Conservation (phyloP, 1,140 invertebrate species). For the Hylaeus volcanicus region DNA sequence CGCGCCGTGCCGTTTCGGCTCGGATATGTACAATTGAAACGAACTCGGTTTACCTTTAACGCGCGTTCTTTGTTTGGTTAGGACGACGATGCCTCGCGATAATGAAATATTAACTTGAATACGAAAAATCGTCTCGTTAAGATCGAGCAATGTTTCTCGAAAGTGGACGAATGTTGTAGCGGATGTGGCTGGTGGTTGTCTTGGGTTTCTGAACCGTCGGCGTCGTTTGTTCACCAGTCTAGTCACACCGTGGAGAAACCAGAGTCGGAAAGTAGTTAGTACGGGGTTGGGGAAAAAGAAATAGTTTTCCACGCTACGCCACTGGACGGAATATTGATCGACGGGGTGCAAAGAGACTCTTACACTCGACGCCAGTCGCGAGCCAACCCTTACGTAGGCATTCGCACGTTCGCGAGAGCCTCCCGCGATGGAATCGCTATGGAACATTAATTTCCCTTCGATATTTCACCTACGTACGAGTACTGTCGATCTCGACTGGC, state of each 20-base stretch:
- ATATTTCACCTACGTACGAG: neutral
- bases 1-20: slow-evolving; percentile 3
- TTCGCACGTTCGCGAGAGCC: slow-evolving; percentile 50
- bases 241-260: neutral
- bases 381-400: slow-evolving; percentile 61
- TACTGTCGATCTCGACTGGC: neutral
- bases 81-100: too few relatives aligned
- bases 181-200: neutral
- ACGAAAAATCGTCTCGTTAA: too few relatives aligned
- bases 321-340: slow-evolving; percentile 73
- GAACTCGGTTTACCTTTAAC: slow-evolving; percentile 21
- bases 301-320: slow-evolving; percentile 69
- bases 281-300: slow-evolving; percentile 47
- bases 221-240: neutral
- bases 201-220: neutral
- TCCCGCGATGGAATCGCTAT: slow-evolving; percentile 22
- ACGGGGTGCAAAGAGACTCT: slow-evolving; percentile 66
- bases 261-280: slow-evolving; percentile 15
- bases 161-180: too few relatives aligned
- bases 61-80: slow-evolving; percentile 3
- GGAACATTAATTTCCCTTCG: slow-evolving; percentile 54
- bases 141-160: too few relatives aligned
- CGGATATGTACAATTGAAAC: slow-evolving; percentile 39
- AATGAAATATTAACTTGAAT: too few relatives aligned
- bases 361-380: slow-evolving; percentile 57